Evolutionary conservation across 2,888 invertebrate genomes (phyloP), one percentile per base, ranked within the genome.

Genomic region (Calameuta pallipes): DNA sequence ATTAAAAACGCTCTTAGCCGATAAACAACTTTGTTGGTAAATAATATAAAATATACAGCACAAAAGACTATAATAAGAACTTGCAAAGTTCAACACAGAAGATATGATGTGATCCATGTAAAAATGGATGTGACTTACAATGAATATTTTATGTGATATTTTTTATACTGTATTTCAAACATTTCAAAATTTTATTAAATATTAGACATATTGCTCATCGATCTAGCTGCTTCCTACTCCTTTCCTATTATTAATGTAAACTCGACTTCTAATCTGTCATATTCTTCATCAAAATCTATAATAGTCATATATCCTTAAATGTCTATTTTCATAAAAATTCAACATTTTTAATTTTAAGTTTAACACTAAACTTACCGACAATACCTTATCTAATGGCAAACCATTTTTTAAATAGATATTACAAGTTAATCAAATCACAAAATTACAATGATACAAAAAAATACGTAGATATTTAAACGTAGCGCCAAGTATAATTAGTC

Each of bases 21-120:
- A 95, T 86, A 96, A 95, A 89, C 94, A 95, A 85, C 92, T 95
- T 33, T 94, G 94, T 89, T 96, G 96, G 96, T 96, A 89, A 93
- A 70, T 73, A 56, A 56, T 23, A 15, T 56, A 23, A 56, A 56
- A 23, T 23, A 56, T 2, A 23, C 9, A 56, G 23, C 6, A 23
- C 56, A 6, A 15, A 9, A 56, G 23, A 56, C 56, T 56, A 23
- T 23, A 56, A 56, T 9, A 23, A 23, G 9, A 23, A 9, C 15
- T 56, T 23, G 23, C 0, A 0, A 23, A 56, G 9, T 56, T 56
- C 9, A 23, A 23, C 1, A 56, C 9, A 9, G 56, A 23, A 23
- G 23, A 56, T 56, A 23, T 2, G 23, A 15, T 41, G 15, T 41
- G 41, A 15, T 41, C 56, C 23, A 23, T 56, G 23, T 9, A 56